Evolutionary conservation across 2,797 vertebrate species (phyloP).

Genomic region (Tinamus major): DNA sequence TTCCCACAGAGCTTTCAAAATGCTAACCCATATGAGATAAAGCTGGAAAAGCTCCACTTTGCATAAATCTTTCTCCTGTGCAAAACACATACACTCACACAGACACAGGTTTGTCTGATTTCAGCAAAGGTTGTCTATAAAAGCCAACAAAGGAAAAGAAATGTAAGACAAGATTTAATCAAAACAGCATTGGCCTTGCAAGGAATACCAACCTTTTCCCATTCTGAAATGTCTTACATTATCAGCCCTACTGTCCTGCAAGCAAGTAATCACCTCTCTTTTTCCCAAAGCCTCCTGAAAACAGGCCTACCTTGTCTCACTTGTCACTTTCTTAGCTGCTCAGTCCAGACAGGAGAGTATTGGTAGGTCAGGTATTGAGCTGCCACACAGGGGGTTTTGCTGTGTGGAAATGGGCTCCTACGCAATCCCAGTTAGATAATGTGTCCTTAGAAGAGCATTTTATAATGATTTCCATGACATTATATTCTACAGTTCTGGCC

Average conservation of each 20-base stretch:
- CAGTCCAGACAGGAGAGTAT: not conserved
- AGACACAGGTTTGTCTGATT: not conserved
- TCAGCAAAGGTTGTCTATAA: no score
- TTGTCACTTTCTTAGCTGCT: not conserved
- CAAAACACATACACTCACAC: no score
- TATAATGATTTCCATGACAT: not conserved
- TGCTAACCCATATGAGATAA: not conserved
- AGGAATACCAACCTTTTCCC: not conserved
- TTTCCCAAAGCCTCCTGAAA: not conserved
- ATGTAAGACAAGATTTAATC: not conserved
- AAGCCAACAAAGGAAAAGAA: not conserved
- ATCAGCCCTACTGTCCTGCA: not conserved
- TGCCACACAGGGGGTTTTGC: not conserved
- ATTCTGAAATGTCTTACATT: not conserved
- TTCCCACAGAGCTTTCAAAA: not conserved
- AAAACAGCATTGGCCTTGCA: rapidly evolving
- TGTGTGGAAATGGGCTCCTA: not conserved
- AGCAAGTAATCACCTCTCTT: not conserved
- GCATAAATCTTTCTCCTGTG: not conserved
- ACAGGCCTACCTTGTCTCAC: not conserved
- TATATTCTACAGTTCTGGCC: not conserved
- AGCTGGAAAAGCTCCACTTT: not conserved
- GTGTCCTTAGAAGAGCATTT: not conserved
- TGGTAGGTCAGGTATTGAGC: not conserved
- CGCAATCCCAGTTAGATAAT: not conserved